Conservation (phyloP, 2,113 vertebrate species). For the Glareola pratincola region DNA sequence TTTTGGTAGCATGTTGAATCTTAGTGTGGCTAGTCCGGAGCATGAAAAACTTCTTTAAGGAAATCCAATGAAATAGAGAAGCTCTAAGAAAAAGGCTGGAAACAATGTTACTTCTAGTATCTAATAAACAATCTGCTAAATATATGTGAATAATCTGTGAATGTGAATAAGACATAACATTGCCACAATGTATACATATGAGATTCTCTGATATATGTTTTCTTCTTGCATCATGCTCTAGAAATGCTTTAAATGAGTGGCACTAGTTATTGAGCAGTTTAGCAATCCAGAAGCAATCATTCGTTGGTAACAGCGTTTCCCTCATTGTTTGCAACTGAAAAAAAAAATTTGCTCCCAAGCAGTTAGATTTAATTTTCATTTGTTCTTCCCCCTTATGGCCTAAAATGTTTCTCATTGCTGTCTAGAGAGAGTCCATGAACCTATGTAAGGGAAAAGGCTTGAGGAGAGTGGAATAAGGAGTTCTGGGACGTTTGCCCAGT, state of each 20-base stretch:
- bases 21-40: background rate
- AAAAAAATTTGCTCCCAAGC: background rate
- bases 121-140: background rate
- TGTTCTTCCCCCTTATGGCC: background rate
- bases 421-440: background rate
- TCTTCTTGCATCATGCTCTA: background rate
- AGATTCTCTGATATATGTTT: background rate
- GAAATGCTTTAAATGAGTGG: background rate
- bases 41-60: background rate
- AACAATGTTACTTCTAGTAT: background rate
- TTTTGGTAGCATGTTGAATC: background rate
- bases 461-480: background rate
- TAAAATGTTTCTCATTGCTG: background rate
- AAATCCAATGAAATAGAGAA: background rate
- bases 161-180: background rate
- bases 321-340: background rate
- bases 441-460: background rate
- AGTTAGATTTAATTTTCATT: background rate
- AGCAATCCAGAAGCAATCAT: background rate
- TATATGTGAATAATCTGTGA: background rate
- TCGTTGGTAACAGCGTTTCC: background rate
- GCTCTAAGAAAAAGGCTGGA: background rate
- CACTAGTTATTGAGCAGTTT: background rate
- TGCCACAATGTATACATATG: rapidly evolving
- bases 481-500: slow-evolving; percentile 34